Conservation (phyloP, 1,140 invertebrate genomes). For the Leptestheria dahalacensis region DNA sequence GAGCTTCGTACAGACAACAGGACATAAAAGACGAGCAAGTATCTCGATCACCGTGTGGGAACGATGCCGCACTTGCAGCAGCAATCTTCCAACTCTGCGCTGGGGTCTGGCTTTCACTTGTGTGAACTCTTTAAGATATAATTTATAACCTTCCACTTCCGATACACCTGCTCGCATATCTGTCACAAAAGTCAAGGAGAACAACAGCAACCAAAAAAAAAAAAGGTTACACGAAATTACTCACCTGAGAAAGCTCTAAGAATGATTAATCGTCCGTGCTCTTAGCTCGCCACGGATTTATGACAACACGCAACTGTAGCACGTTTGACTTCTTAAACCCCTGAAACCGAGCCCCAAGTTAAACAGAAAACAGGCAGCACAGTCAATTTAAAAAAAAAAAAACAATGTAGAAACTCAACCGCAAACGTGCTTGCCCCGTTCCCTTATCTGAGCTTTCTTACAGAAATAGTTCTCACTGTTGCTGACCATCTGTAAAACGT, state of each 20-base stretch:
- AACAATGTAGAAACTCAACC: too few species aligned
- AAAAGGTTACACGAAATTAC: neutral
- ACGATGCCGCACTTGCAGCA: neutral
- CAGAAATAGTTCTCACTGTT: too few species aligned
- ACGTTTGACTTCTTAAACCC: neutral
- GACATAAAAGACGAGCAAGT: too few species aligned
- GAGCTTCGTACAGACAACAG: too few species aligned
- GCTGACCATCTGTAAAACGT: too few species aligned
- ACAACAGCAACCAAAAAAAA: neutral
- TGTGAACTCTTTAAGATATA: neutral
- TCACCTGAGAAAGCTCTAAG: neutral
- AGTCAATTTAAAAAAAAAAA: too few species aligned
- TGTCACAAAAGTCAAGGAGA: too few species aligned
- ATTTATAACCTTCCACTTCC: neutral
- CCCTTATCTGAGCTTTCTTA: too few species aligned
- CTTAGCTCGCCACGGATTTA: neutral
- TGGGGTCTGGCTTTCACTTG: neutral
- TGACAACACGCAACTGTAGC: neutral
- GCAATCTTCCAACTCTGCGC: neutral
- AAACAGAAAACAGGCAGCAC: too few species aligned
- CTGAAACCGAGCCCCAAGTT: too few species aligned
- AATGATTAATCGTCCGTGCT: neutral
- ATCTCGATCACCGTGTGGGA: too few species aligned
- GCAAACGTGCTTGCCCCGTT: too few species aligned
- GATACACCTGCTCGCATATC: neutral